Conservation (phyloP, 64 coral and sea anemone genomes). For the Orbicella faveolata region DNA sequence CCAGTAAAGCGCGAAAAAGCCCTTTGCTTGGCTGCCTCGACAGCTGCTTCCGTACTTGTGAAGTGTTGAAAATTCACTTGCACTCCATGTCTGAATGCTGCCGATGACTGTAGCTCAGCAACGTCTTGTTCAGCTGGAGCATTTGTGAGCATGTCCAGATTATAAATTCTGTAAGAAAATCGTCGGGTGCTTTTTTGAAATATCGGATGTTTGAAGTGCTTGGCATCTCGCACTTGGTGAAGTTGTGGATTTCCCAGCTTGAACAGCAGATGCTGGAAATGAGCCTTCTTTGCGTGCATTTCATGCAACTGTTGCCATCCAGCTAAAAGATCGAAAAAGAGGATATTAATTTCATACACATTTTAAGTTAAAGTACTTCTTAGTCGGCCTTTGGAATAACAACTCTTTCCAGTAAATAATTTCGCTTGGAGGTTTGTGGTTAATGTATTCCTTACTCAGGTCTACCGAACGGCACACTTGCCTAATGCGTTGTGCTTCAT, state of each 20-base stretch:
- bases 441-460: not conserved
- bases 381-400: not conserved
- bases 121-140: constrained; percentile 19
- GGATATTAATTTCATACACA: no score
- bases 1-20: constrained; percentile 23
- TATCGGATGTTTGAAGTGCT: constrained; percentile 25
- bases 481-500: no score
- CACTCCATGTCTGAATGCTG: constrained; percentile 14
- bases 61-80: constrained; percentile 25
- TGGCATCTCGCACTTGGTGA: not conserved
- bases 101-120: not conserved
- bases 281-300: not conserved
- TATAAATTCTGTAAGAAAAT: constrained; percentile 40
- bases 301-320: constrained; percentile 36
- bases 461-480: not conserved
- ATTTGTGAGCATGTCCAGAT: not conserved
- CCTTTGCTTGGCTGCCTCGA: constrained; percentile 35
- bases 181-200: not conserved
- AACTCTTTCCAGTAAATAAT: not conserved
- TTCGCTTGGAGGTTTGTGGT: not conserved
- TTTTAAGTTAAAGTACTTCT: not conserved
- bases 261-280: constrained; percentile 20
- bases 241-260: not conserved
- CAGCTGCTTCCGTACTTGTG: constrained; percentile 26
- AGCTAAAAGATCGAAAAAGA: not conserved